Base-by-base conservation (phyloP, 2,888 invertebrate species). In the Eueremaeus valkanovi region DNA sequence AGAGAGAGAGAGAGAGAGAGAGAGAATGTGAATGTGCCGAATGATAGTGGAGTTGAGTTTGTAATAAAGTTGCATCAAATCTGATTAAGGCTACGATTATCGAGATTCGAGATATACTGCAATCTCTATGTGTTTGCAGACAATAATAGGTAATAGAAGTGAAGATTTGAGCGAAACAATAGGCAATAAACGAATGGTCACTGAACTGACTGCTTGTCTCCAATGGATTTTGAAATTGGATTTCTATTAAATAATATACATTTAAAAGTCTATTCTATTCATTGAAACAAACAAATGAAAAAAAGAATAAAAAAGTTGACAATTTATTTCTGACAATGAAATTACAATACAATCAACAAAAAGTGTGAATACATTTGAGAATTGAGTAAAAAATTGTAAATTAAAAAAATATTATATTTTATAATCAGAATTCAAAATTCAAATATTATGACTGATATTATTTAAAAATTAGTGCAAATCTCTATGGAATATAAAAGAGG, bases 131-230 rank as follows among this genome's bases (percentile, higher is more conserved):
- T 58, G 58, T 58, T 49, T 27, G 29, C 27, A 18, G 58, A 58
- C 29, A 58, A 21, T 58, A 58, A 58, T 58, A 58, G 58, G 58
- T 21, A 3, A 21, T 58, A 21, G 58, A 58, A 58, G 24, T 27
- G 27, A 58, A 27, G 58, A 58, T 29, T 58, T 21, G 29, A 27
- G 24, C 27, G 21, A 58, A 58, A 58, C 58, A 58, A 58, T 58
- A 29, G 58, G 27, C 58, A 27, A 58, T 58, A 58, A 58, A 58
- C 27, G 58, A 58, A 58, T 58, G 58, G 27, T 27, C 58, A 13
- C 58, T 58, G 27, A 27, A 29, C 13, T 58, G 49, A 49, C n/a
- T 49, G 49, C 49, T 49, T 49, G n/a, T 18, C 18, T 21, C 49
- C n/a, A n/a, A n/a, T n/a, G n/a, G n/a, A n/a, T n/a, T n/a, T n/a